Evolutionary conservation across 2,797 vertebrate species (phyloP).

Genomic region (Heteromormyrus szaboi): DNA sequence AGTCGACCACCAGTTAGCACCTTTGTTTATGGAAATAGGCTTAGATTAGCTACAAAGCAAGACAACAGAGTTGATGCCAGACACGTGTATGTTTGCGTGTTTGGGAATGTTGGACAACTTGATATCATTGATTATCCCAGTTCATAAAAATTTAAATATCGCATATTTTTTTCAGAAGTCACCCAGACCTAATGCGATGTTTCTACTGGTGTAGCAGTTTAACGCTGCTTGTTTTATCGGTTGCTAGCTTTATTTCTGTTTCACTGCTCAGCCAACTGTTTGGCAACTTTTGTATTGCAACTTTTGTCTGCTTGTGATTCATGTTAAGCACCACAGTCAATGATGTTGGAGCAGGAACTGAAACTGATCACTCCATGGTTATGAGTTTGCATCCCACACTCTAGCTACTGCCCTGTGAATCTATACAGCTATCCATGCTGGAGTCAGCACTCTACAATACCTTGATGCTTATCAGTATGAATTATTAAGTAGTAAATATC

Average conservation of each 20-base stretch:
- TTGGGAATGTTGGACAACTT: not conserved
- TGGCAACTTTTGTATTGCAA: not conserved
- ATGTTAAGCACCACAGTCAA: not conserved
- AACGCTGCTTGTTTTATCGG: not conserved
- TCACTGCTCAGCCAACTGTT: not conserved
- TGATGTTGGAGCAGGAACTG: not conserved
- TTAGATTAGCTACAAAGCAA: not conserved
- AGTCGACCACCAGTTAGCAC: not conserved
- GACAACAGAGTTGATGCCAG: not conserved
- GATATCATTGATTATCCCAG: not conserved
- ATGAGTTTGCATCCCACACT: not conserved
- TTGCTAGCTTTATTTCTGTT: not conserved
- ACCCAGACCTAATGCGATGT: not conserved
- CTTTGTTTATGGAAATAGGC: not conserved
- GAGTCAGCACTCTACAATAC: not conserved
- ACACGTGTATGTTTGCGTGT: not conserved
- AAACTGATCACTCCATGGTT: not conserved
- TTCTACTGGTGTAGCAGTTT: not conserved
- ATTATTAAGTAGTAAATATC: not conserved
- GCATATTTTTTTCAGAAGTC: not conserved
- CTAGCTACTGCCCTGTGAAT: not conserved
- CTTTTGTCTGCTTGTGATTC: not conserved
- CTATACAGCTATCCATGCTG: not conserved
- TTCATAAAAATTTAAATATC: not conserved
- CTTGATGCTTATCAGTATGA: not conserved